Percentiles rank a stretch among this genome's conserved stretches.
phyloP scores from a whole-genome alignment of 2,888 invertebrate genomes.

The Acleris laterana region DNA sequence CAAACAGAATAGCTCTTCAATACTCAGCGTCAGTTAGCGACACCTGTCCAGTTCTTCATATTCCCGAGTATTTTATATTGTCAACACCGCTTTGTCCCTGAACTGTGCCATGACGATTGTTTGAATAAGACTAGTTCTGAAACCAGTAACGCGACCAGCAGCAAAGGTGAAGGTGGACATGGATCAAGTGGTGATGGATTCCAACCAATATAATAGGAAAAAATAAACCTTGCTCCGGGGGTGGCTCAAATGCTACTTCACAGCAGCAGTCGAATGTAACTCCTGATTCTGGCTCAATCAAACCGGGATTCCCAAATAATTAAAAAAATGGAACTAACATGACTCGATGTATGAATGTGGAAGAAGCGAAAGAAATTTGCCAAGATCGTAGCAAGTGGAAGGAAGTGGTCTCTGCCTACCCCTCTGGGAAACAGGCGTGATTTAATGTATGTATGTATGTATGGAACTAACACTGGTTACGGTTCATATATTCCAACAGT shows the following conservation, averaged over 20 bases:
- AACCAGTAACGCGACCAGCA: background rate
- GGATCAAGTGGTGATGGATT: constrained; percentile 4
- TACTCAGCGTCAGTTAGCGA: too few relatives aligned
- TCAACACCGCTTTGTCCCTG: too few relatives aligned
- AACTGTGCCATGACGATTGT: too few relatives aligned
- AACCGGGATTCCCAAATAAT: background rate
- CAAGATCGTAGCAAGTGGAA: too few relatives aligned
- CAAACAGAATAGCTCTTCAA: too few relatives aligned
- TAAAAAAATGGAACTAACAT: constrained; percentile 15
- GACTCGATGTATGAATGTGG: too few relatives aligned
- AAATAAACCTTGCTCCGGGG: constrained; percentile 1
- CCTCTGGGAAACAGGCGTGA: too few relatives aligned
- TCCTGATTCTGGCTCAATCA: background rate
- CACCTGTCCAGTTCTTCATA: too few relatives aligned
- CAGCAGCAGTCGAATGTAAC: background rate
- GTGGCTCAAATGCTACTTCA: background rate
- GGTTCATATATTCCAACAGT: background rate
- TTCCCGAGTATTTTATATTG: too few relatives aligned
- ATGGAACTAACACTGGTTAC: background rate
- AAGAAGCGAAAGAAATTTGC: too few relatives aligned
- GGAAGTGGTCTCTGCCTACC: too few relatives aligned
- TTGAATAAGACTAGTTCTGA: constrained; percentile 9
- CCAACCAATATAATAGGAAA: constrained; percentile 8
- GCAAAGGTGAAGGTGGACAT: constrained; percentile 1
- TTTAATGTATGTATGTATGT: too few relatives aligned